Evolutionary conservation across 2,888 invertebrate genomes (phyloP), one percentile per base, ranked within the genome.

Genomic region (Scelioninae gen. 1): DNA sequence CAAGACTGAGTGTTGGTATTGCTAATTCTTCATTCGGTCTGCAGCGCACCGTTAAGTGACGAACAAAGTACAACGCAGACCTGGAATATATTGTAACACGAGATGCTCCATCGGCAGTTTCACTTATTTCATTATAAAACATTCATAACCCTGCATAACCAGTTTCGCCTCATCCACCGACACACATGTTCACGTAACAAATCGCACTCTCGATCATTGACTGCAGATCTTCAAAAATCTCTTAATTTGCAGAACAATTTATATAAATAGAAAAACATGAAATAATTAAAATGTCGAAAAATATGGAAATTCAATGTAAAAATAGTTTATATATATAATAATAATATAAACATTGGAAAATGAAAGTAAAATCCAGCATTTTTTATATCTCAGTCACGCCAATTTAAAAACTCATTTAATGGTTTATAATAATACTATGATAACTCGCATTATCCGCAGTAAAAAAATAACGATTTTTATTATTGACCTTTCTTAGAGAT

Each of bases 121-220:
- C 71, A 71, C 71, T 72, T 72, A 60, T 51, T 58, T 72, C 60
- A 31, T 62, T 60, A 51, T 60, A 49, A 58, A 72, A 60, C 60
- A 72, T 72, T 58, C 71, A 72, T 72, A 72, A 60, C 29, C 40
- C 16, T 51, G 49, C 51, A 72, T 51, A 72, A 72, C 60, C 60
- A 60, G 71, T 60, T 72, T 72, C 38, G 11, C 56, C n/a, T 68
- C 32, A 69, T 69, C 69, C 23, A 47, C 15, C 47, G 34, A 34
- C 69, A 58, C 58, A 32, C 34, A 47, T 43, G 53, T 43, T 68
- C 43, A 55, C 68, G 55, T 69, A 69, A 69, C 45, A 53, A 66
- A 66, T 66, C 40, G 38, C 51, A 38, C 51, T 65, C 51, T 34
- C 53, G 55, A 38, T 58, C 60, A 29, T n/a, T 23, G 23, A 23